Evolutionary conservation across 2,113 vertebrate genomes (phyloP).

Genomic region (Brachypteracias leptosomus): DNA sequence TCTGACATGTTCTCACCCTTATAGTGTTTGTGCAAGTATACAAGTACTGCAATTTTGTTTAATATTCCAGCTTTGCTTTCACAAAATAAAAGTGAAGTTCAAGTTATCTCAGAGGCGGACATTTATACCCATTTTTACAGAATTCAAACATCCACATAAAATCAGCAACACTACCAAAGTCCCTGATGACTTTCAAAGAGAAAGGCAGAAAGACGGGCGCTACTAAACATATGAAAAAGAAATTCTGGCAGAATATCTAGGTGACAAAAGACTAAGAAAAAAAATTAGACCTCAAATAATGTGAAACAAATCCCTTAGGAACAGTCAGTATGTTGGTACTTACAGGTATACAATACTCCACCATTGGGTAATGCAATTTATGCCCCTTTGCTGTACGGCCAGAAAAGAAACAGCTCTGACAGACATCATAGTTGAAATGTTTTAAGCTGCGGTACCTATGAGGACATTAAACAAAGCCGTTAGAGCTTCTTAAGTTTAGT

Average conservation of each 20-base stretch:
- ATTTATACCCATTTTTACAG: neutral
- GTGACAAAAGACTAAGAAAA: neutral
- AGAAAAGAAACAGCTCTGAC: slow-evolving; percentile 98
- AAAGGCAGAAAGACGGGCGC: neutral
- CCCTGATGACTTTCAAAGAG: neutral
- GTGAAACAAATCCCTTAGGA: neutral
- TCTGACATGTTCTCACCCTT: neutral
- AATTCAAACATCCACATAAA: neutral
- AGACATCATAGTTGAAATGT: slow-evolving; percentile 99
- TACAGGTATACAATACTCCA: slow-evolving; percentile 98
- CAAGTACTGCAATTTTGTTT: neutral
- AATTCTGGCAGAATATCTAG: neutral
- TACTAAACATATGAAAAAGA: neutral
- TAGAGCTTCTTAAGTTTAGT: neutral
- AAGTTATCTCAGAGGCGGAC: neutral
- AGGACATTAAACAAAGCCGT: slow-evolving; percentile 3
- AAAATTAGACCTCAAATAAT: neutral
- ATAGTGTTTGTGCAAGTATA: neutral
- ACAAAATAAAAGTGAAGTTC: neutral
- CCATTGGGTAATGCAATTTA: slow-evolving; percentile 98
- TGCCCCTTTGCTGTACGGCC: slow-evolving; percentile 97
- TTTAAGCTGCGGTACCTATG: slow-evolving; percentile 94
- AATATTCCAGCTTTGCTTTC: neutral
- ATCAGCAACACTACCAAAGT: neutral
- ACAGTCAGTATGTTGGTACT: slow-evolving; percentile 56